Evolutionary conservation across 2,888 invertebrate species (phyloP).

Genomic region (Diaprepes abbreviatus): DNA sequence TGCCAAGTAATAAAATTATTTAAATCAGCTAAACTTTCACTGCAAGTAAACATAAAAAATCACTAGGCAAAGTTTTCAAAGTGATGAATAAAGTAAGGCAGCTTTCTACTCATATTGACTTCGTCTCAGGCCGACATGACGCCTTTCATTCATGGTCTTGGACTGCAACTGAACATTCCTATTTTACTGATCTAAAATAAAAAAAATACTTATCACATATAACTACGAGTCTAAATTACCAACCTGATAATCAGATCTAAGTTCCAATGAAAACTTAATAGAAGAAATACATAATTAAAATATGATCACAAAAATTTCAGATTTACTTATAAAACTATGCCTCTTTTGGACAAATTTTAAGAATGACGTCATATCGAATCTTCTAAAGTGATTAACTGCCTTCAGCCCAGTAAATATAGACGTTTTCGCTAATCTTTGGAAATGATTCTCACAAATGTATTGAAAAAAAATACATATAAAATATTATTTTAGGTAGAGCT

Average conservation of each 20-base stretch:
- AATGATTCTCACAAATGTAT: slow-evolving; percentile 99
- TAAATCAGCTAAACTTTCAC: too few relatives aligned
- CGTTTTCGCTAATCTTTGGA: slow-evolving; percentile 92
- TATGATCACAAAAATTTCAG: too few relatives aligned
- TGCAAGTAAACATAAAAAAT: not conserved
- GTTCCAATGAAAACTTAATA: too few relatives aligned
- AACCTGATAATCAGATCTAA: too few relatives aligned
- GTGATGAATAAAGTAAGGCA: slow-evolving; percentile 97
- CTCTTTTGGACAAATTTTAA: slow-evolving; percentile 96
- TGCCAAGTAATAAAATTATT: not conserved
- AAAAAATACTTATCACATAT: too few relatives aligned
- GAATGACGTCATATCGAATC: slow-evolving; percentile 97
- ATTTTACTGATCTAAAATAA: slow-evolving; percentile 90
- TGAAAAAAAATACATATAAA: too few relatives aligned
- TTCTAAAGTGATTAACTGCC: slow-evolving; percentile 96
- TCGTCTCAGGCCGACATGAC: slow-evolving; percentile 98
- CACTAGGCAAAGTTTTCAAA: slow-evolving; percentile 93
- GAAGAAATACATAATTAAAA: too few relatives aligned
- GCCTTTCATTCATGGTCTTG: slow-evolving; percentile 95
- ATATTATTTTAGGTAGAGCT: too few relatives aligned
- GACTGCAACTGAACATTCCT: slow-evolving; percentile 99
- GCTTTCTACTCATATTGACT: slow-evolving; percentile 91
- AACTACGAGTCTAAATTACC: too few relatives aligned
- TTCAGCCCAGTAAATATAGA: slow-evolving; percentile 96
- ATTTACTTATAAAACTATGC: slow-evolving; percentile 91